phyloP scores from a whole-genome alignment of 2,113 vertebrate genomes.

The Piaya cayana region DNA sequence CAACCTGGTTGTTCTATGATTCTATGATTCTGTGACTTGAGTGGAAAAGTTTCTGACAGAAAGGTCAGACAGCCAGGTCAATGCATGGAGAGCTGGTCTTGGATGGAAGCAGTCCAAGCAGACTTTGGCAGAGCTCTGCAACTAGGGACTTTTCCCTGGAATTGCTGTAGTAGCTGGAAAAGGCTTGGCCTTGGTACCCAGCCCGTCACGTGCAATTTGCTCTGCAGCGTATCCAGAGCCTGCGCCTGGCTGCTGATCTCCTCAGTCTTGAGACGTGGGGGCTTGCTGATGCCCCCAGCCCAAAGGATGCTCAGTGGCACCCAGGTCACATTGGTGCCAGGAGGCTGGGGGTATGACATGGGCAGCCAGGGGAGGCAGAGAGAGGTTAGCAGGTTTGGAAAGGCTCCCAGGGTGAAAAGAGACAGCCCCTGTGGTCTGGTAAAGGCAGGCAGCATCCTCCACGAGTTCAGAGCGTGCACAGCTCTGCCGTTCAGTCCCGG shows the following conservation, averaged over 20 bases:
- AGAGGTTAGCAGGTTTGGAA: neutral
- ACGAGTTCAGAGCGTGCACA: neutral
- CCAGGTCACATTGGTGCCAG: no score
- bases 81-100: neutral
- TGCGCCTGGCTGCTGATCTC: neutral
- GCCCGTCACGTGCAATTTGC: fast-evolving
- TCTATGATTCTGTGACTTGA: no score
- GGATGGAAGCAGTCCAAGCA: neutral
- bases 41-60: neutral
- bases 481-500: neutral
- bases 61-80: no score
- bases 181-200: neutral
- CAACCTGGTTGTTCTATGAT: no score
- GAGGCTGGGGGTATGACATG: no score
- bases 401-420: neutral
- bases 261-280: no score
- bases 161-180: neutral
- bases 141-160: neutral
- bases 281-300: no score
- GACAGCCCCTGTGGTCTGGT: fast-evolving
- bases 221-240: no score
- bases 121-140: neutral
- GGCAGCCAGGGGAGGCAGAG: no score
- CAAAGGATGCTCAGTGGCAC: no score
- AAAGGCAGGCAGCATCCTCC: neutral